These are phyloP conservation scores for Hydrolagus colliei DNA, from an alignment of 2,797 vertebrate species.

Conservation along the genomic window DNA sequence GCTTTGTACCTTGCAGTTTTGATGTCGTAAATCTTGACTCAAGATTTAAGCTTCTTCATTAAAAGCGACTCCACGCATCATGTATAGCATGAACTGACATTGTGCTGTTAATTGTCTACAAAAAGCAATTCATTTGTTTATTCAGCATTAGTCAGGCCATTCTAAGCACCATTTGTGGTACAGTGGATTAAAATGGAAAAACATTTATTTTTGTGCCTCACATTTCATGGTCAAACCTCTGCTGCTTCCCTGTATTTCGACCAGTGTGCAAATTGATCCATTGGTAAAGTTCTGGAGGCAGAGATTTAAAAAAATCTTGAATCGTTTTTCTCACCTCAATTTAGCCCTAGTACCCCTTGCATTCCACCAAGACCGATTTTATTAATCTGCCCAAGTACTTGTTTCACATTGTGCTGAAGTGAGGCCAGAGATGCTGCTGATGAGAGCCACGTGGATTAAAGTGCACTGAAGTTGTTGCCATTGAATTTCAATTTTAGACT, in stretches of 20 bases:
- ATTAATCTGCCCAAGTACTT: no score
- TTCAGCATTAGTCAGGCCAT: background rate
- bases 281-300: background rate
- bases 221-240: background rate
- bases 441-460: no score
- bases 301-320: background rate
- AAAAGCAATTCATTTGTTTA: background rate
- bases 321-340: no score
- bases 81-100: no score
- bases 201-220: background rate
- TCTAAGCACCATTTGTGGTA: background rate
- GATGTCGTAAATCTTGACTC: background rate
- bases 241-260: slow-evolving; percentile 1
- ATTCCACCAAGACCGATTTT: no score
- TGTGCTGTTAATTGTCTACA: background rate
- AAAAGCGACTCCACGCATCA: background rate
- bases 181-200: background rate
- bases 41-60: background rate
- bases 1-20: slow-evolving; percentile 35
- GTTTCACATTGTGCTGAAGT: no score
- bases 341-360: no score
- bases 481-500: no score
- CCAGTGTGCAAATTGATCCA: slow-evolving; percentile 10
- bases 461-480: no score
- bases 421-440: no score